These are phyloP conservation scores for Neofelis nebulosa DNA, from an alignment of 2,113 vertebrate genomes.

Conservation along the genomic window DNA sequence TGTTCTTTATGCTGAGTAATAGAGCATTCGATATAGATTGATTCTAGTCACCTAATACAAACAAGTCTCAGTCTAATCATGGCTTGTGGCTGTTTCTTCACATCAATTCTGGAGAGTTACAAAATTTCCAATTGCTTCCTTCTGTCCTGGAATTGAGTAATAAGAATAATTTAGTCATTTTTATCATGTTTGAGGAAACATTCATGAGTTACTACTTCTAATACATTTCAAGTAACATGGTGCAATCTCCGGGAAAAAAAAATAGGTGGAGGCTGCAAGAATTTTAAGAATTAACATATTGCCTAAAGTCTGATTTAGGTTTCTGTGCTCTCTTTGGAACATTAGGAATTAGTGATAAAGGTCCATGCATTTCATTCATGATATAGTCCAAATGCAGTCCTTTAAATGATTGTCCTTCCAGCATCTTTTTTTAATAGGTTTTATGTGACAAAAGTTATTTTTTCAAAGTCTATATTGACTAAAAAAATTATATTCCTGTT, in stretches of 20 bases:
- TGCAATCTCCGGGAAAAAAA: not conserved
- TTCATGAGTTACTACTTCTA: not conserved
- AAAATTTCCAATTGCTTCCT: not conserved
- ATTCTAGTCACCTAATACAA: not conserved
- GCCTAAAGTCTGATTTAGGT: not conserved
- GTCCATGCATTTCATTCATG: not conserved
- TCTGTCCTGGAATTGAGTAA: not conserved
- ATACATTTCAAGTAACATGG: not conserved
- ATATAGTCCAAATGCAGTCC: not conserved
- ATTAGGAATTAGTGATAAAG: not conserved
- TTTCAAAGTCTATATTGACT: not conserved
- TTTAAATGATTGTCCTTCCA: not conserved
- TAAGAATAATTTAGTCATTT: not conserved
- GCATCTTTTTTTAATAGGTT: not conserved
- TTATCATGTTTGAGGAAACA: not conserved
- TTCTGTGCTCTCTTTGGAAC: not conserved
- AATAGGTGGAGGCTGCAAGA: not conserved
- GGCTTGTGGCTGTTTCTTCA: not conserved
- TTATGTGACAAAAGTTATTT: not conserved
- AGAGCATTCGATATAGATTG: not conserved
- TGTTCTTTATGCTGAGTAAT: not conserved
- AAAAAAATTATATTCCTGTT: not conserved
- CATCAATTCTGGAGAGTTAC: not conserved
- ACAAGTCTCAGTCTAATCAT: not conserved
- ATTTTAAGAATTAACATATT: not conserved